A percentile compares a stretch with the other conserved stretches of the same genome.
Conservation (phyloP, 2,888 invertebrate species). For the Alsophila aescularia region DNA sequence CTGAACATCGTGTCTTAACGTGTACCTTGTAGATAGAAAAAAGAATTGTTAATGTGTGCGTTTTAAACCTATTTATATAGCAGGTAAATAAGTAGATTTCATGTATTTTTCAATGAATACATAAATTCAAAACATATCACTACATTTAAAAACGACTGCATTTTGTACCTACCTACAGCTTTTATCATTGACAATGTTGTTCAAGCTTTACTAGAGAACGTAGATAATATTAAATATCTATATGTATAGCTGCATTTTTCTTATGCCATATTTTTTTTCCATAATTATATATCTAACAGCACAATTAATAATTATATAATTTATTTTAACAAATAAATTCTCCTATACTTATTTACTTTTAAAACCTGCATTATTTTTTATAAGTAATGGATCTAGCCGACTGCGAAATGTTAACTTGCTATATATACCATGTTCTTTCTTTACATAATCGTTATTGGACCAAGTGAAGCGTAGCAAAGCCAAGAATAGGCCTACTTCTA, state of each 20-base stretch:
- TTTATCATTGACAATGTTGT: not conserved
- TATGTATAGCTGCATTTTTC: no score
- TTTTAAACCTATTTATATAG: slow-evolving; percentile 32
- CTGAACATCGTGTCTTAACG: slow-evolving; percentile 65
- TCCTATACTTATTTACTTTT: no score
- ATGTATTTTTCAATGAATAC: slow-evolving; percentile 24
- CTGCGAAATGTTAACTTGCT: not conserved
- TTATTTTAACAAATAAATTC: no score
- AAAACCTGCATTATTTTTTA: not conserved
- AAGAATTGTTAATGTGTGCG: slow-evolving; percentile 18
- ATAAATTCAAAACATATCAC: slow-evolving; percentile 35
- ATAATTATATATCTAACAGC: not conserved
- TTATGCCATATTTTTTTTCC: not conserved
- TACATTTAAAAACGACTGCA: slow-evolving; percentile 25
- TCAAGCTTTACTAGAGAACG: not conserved
- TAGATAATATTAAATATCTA: no score
- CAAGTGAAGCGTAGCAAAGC: slow-evolving; percentile 19
- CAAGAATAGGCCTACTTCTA: slow-evolving; percentile 22
- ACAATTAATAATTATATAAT: no score
- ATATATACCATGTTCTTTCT: not conserved
- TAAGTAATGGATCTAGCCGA: not conserved
- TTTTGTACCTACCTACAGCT: slow-evolving; percentile 27
- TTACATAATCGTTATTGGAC: slow-evolving; percentile 18
- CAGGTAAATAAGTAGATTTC: slow-evolving; percentile 33
- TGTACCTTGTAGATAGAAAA: slow-evolving; percentile 77